Base-by-base conservation (phyloP, 2,797 vertebrate genomes). In the Myotis myotis region DNA sequence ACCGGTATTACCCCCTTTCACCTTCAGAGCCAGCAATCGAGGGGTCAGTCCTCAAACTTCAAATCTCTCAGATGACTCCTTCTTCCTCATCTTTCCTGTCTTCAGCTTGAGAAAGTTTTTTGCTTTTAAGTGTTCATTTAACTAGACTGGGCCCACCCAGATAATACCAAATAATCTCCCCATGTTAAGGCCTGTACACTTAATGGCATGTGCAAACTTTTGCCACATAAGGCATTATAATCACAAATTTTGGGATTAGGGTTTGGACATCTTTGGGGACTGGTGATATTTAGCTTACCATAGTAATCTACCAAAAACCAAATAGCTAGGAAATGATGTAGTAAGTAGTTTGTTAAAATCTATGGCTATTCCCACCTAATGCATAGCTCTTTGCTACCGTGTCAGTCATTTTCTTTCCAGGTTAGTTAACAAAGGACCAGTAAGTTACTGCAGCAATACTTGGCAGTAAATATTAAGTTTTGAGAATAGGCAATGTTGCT, bases 401-500 rank as follows among this genome's bases (percentile, higher is more conserved):
- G 2, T 60, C n/a, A 41, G 66, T 49, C 13, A 64, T 85, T 95
- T 88, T 81, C 23, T 76, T 76, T 84, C 44, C 36, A 81, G 8
- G 30, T 64, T 75, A 84, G 8, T 76, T 81, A 71, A 64, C 30
- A 72, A 84, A 44, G 2, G 13, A 53, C 25, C 9, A 85, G 13
- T 76, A 55, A 88, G 9, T 28, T 38, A 90, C 17, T 11, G 75
- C 0, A 33, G 49, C 8, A 44, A 41, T 41, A 75, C 23, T 60
- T 38, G 4, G 6, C 4, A 25, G 2, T 57, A 92, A 89, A 64
- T 57, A 81, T 25, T 62, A 49, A 25, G 33, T 57, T 13, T 86
- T 89, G 19, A 96, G 7, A 89, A 84, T 85, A 95, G 68, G 11
- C 9, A 66, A 57, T 81, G 36, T 82, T 75, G 51, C 23, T 49